Conservation (phyloP, 2,797 vertebrate genomes). For the Megaceryle alcyon region DNA sequence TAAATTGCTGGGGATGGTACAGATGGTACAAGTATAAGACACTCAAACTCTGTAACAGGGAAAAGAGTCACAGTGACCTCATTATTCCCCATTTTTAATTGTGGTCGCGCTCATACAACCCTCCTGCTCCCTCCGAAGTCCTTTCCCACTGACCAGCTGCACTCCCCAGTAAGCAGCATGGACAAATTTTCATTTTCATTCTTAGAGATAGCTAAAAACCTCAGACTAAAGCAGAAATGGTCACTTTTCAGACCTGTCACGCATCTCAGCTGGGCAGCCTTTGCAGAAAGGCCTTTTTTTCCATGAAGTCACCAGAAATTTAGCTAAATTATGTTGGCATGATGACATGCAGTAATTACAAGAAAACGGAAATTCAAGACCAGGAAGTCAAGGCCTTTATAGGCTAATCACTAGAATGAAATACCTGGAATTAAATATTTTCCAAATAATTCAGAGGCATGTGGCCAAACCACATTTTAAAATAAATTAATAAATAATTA, state of each 20-base stretch:
- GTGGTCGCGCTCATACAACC: not conserved
- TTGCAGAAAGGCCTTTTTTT: not conserved
- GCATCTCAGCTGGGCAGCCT: not conserved
- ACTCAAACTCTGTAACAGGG: not conserved
- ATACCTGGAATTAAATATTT: not conserved
- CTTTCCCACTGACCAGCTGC: not conserved
- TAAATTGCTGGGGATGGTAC: no score
- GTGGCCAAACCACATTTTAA: not conserved
- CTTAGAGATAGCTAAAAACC: not conserved
- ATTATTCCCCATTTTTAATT: not conserved
- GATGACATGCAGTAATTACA: constrained; percentile 12
- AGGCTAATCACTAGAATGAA: not conserved
- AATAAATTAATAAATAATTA: not conserved
- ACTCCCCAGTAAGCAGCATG: not conserved
- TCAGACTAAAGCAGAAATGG: not conserved
- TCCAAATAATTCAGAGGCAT: not conserved
- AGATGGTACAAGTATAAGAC: not conserved
- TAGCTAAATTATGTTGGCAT: not conserved
- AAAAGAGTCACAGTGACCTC: not conserved
- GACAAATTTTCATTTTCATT: not conserved
- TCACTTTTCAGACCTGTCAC: not conserved
- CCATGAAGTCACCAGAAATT: not conserved
- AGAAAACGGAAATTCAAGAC: not conserved
- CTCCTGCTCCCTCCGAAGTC: not conserved
- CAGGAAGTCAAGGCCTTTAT: not conserved